Percentiles rank a stretch among this genome's conserved stretches.
These are phyloP conservation scores for Craniophora ligustri DNA, from an alignment of 2,888 invertebrate species.

Conservation along the genomic window DNA sequence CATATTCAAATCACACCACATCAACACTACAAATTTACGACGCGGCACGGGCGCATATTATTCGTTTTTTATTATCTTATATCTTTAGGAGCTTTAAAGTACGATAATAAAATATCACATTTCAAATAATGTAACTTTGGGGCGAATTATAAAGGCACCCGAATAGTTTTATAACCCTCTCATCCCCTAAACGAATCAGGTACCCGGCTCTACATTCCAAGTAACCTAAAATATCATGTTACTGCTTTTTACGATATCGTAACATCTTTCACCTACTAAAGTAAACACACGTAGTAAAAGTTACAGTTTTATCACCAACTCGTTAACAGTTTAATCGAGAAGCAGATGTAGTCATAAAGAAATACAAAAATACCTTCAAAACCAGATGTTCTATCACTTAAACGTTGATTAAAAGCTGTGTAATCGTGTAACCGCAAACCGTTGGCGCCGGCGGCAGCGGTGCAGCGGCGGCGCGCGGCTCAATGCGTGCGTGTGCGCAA, in stretches of 20 bases:
- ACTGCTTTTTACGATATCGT: constrained; percentile 53
- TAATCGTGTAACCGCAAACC: constrained; percentile 65
- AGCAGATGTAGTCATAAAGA: constrained; percentile 6
- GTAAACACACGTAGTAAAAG: constrained; percentile 5
- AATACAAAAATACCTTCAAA: constrained; percentile 5
- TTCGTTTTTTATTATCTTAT: no score
- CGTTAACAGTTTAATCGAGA: constrained; percentile 17
- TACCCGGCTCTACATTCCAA: constrained; percentile 48
- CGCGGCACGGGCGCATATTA: no score
- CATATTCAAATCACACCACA: no score
- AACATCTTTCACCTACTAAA: constrained; percentile 33
- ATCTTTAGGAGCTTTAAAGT: constrained; percentile 6
- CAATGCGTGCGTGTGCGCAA: constrained; percentile 54
- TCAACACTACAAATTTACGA: no score
- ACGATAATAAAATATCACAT: constrained; percentile 42
- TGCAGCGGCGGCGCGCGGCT: constrained; percentile 34
- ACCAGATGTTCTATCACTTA: constrained; percentile 33
- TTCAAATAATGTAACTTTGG: constrained; percentile 34
- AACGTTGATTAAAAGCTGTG: constrained; percentile 58
- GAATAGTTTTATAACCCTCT: constrained; percentile 49
- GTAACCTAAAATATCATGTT: constrained; percentile 61
- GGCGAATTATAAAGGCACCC: constrained; percentile 48
- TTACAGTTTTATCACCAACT: constrained; percentile 16
- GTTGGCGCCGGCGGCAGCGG: constrained; percentile 61
- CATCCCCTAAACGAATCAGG: constrained; percentile 52